Base-by-base conservation (phyloP, 2,888 invertebrate species). In the Melanostoma mellinum region DNA sequence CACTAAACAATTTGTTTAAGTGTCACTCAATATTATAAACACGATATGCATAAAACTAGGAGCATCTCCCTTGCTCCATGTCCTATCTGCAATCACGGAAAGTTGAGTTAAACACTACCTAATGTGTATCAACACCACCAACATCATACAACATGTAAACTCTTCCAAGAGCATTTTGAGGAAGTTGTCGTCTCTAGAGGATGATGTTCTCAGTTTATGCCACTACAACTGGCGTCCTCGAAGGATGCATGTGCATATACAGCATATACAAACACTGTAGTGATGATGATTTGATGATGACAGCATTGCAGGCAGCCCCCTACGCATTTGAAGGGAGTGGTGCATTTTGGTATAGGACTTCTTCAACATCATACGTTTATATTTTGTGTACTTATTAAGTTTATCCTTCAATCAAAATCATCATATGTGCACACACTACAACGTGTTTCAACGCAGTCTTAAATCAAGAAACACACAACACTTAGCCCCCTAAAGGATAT, bases 171-270 rank as follows among this genome's bases (percentile, higher is more conserved):
- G 63, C 72, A 56, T 69, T 73, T 77, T 61, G 52, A 78, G 82
- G 77, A 82, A 82, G 82, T 82, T 77, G 68, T 82, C 58, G 58
- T 65, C 42, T 69, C 74, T 56, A 50, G 72, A 72, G 82, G 78
- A 68, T 20, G 20, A 20, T 68, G 73, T 68, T 67, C 56, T 65
- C 35, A 68, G 42, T 55, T 69, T 55, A 74, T 74, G 56, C 58
- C 55, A 58, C 56, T 44, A 78, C 63, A 73, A 46, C 65, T 44
- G 55, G 30, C 44, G 10, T 36, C 61, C 74, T 52, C 40, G 46
- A 53, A 73, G 46, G 48, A 61, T 74, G 36, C 10, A 50, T 33
- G 10, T 32, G 35, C 6, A 48, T 4, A 30, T 1, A 30, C 4
- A 40, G 20, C 20, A 20, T 20, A 20, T 20, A 20, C 20, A 20